Percentiles rank a stretch among this genome's conserved stretches.
These are phyloP conservation scores for Linurgus olivaceus DNA, from an alignment of 2,797 vertebrate species.

Conservation along the genomic window DNA sequence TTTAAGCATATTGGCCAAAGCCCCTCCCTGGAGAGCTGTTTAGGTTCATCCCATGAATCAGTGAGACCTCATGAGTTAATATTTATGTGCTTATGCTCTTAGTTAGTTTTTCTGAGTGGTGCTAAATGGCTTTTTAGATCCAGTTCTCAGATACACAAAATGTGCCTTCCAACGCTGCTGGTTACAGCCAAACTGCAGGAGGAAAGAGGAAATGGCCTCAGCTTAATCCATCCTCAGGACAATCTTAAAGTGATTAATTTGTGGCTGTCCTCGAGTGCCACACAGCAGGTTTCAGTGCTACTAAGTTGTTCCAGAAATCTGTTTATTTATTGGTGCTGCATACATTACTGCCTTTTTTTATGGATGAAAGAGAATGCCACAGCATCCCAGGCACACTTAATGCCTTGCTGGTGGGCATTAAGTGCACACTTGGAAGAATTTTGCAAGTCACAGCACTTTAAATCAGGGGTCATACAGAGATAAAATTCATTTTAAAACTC, in stretches of 20 bases:
- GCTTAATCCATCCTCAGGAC: not conserved
- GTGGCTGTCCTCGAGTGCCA: not conserved
- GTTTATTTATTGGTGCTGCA: not conserved
- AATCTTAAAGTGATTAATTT: conserved; percentile 29
- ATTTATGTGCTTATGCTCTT: not conserved
- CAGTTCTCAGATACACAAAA: not conserved
- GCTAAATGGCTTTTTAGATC: conserved; percentile 17
- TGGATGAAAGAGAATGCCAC: not conserved
- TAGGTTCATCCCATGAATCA: not conserved
- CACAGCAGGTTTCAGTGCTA: not conserved
- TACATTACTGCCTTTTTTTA: not conserved
- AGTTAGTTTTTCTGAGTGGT: not conserved
- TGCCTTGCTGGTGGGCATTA: accelerated
- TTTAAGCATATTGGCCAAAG: not conserved
- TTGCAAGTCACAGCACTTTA: not conserved
- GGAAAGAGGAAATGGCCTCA: not conserved
- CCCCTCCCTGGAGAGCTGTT: not conserved
- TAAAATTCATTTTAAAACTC: not conserved
- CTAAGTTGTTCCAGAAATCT: not conserved
- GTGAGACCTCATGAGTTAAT: not conserved
- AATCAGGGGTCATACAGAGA: not conserved
- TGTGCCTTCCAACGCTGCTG: not conserved
- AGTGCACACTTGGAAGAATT: not conserved
- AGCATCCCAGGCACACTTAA: not conserved
- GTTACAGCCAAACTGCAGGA: not conserved